phyloP scores from a whole-genome alignment of 1,140 invertebrate species.

The Scylla paramamosain region DNA sequence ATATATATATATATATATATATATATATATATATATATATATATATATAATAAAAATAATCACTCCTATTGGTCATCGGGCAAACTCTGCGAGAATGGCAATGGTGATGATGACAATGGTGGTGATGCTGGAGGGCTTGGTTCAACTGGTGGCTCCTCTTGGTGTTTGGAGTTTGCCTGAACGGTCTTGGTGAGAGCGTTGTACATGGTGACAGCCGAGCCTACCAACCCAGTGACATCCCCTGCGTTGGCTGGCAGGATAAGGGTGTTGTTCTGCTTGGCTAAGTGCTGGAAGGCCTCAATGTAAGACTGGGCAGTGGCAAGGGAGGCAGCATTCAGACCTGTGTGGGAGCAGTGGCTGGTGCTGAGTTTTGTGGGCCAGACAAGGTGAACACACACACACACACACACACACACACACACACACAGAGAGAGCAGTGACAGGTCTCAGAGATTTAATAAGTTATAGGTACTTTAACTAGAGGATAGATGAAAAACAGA shows the following conservation, averaged over 20 bases:
- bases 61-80: background rate
- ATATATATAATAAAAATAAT: background rate
- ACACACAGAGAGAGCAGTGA: background rate
- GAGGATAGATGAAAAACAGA: background rate
- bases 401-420: background rate
- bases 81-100: background rate
- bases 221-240: constrained; percentile 50
- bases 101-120: background rate
- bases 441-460: background rate
- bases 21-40: too few relatives aligned
- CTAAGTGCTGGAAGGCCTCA: constrained; percentile 58
- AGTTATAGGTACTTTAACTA: background rate
- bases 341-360: background rate
- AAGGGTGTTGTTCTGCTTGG: constrained; percentile 42
- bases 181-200: constrained; percentile 25
- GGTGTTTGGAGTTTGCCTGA: background rate
- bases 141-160: background rate
- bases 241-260: constrained; percentile 46
- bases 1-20: too few relatives aligned
- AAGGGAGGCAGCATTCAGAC: constrained; percentile 55
- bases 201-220: constrained; percentile 45
- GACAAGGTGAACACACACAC: background rate
- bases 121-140: background rate
- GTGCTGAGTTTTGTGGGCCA: background rate
- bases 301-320: constrained; percentile 46